phyloP scores from a whole-genome alignment of 2,113 vertebrate species.

The Hepsetus odoe region DNA sequence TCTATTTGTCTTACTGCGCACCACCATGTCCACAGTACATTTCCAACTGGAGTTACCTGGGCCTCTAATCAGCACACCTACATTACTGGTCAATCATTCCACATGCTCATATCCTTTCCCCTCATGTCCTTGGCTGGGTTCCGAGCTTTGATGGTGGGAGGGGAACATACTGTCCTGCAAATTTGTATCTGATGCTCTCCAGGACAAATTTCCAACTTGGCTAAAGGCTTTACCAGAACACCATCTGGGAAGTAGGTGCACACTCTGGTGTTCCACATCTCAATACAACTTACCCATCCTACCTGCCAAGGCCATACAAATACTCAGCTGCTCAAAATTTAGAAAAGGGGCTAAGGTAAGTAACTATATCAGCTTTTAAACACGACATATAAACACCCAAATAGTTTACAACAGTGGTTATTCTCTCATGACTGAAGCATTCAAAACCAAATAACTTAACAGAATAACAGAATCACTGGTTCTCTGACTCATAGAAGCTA shows the following conservation, averaged over 20 bases:
- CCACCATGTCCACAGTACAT: neutral
- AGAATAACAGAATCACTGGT: too few species aligned
- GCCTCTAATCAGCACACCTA: conserved; percentile 28
- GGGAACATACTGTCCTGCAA: conserved; percentile 17
- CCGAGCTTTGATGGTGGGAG: neutral
- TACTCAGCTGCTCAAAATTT: too few species aligned
- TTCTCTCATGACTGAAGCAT: too few species aligned
- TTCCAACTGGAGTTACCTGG: neutral
- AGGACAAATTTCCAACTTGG: conserved; percentile 19
- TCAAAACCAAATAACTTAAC: too few species aligned
- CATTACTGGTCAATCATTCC: conserved; percentile 42
- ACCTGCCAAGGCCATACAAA: too few species aligned
- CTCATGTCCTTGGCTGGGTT: conserved; percentile 30
- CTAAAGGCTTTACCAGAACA: conserved; percentile 3
- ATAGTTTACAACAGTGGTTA: too few species aligned
- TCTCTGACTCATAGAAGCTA: too few species aligned
- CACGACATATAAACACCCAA: too few species aligned
- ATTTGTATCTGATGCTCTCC: conserved; percentile 17
- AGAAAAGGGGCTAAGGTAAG: too few species aligned
- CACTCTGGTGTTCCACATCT: neutral
- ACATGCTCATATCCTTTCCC: conserved; percentile 43
- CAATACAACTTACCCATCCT: neutral
- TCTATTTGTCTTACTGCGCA: conserved; percentile 19
- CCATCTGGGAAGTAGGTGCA: neutral
- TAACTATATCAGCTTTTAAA: too few species aligned